Conservation (phyloP, 1,140 invertebrate genomes). For the Bombus consobrinus region DNA sequence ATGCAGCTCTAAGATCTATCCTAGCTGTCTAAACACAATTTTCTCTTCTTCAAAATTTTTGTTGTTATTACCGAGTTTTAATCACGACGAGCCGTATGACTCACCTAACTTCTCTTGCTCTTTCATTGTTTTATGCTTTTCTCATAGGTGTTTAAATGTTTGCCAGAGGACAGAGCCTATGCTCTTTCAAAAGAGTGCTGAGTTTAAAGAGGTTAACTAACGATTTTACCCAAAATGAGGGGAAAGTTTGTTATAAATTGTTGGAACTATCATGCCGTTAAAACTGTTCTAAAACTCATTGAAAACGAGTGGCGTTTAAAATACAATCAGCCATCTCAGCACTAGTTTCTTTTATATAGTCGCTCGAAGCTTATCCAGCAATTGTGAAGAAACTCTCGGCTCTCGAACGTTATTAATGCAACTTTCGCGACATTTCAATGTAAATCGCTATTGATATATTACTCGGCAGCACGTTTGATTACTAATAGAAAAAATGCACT, state of each 20-base stretch:
- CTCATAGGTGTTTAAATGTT: constrained; percentile 3
- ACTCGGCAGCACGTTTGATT: constrained; percentile 57
- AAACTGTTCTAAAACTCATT: constrained; percentile 27
- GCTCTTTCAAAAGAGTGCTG: constrained; percentile 34
- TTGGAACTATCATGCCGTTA: constrained; percentile 38
- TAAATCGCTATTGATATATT: constrained; percentile 28
- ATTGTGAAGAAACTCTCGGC: constrained; percentile 37
- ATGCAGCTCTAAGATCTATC: constrained; percentile 76
- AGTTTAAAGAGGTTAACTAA: constrained; percentile 30
- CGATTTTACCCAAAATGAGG: constrained; percentile 9
- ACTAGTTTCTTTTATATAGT: constrained; percentile 40
- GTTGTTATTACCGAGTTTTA: constrained; percentile 33
- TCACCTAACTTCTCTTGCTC: neutral
- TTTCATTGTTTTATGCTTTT: neutral
- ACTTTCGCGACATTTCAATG: constrained; percentile 20
- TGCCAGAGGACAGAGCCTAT: constrained; percentile 19
- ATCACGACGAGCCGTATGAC: neutral
- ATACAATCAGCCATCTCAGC: constrained; percentile 38
- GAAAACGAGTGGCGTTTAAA: constrained; percentile 24
- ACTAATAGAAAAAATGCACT: constrained; percentile 62
- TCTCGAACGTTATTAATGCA: constrained; percentile 42
- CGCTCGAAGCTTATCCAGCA: constrained; percentile 33
- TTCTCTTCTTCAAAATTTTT: constrained; percentile 29
- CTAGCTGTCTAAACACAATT: constrained; percentile 69
- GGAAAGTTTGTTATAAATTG: constrained; percentile 13